Conservation (phyloP, 1,140 invertebrate species). For the Drosophila jambulina region DNA sequence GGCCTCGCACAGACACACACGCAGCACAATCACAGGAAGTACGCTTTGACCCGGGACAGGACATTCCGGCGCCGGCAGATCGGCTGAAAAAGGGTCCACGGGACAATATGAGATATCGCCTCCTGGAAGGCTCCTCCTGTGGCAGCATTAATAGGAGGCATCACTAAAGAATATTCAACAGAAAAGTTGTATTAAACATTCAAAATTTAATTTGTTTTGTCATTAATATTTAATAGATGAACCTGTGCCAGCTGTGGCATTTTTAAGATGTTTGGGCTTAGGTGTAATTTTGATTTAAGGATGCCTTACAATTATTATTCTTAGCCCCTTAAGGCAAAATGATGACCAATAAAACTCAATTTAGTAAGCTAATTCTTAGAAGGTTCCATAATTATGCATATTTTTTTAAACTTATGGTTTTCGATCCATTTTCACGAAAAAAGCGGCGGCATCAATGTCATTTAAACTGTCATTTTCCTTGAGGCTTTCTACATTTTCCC, state of each 20-base stretch:
- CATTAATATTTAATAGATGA: neutral
- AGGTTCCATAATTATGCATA: too few species aligned
- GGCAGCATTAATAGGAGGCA: conserved; percentile 11
- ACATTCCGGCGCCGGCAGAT: conserved; percentile 48
- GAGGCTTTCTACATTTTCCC: neutral
- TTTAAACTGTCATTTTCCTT: neutral
- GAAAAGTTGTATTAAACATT: neutral
- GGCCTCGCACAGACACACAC: conserved; percentile 28
- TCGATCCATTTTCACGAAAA: neutral
- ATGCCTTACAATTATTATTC: too few species aligned
- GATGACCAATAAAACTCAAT: too few species aligned
- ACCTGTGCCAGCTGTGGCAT: neutral
- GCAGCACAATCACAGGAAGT: conserved; percentile 53
- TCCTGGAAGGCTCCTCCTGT: conserved; percentile 4
- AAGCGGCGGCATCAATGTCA: neutral
- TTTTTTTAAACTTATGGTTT: neutral
- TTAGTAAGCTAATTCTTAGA: too few species aligned
- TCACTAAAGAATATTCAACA: neutral
- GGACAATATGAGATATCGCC: conserved; percentile 3
- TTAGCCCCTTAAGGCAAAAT: too few species aligned
- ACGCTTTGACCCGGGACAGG: conserved; percentile 45
- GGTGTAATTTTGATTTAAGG: too few species aligned
- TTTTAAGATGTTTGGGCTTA: neutral
- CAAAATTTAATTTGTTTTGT: neutral
- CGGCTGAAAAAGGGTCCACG: conserved; percentile 1